These are phyloP conservation scores for Grallaria varia DNA, from an alignment of 2,113 vertebrate genomes.

Conservation along the genomic window DNA sequence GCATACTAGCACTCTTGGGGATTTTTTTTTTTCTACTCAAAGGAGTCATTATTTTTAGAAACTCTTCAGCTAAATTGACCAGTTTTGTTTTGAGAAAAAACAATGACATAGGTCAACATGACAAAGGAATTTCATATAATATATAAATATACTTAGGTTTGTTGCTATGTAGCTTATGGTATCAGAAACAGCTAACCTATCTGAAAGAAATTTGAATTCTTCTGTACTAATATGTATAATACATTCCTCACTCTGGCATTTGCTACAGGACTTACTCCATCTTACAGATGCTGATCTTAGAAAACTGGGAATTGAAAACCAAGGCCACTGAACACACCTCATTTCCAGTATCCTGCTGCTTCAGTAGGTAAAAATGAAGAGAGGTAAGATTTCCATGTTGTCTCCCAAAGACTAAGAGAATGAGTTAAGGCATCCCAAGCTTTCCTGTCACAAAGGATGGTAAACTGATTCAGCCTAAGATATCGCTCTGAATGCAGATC, in stretches of 20 bases:
- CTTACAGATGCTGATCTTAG: constrained; percentile 75
- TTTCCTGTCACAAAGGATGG: background rate
- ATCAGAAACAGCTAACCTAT: background rate
- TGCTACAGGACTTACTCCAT: constrained; percentile 75
- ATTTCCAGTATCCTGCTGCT: constrained; percentile 78
- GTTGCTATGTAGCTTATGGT: background rate
- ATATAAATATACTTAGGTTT: background rate
- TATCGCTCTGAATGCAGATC: background rate
- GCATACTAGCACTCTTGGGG: background rate
- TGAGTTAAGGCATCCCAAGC: background rate
- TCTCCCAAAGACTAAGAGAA: background rate
- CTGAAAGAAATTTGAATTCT: background rate
- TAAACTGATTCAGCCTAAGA: background rate
- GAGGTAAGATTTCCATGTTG: constrained; percentile 58
- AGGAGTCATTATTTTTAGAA: background rate
- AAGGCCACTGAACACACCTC: constrained; percentile 72
- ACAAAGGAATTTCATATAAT: background rate
- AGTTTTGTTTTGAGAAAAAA: background rate
- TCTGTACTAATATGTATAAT: background rate
- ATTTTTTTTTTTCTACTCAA: background rate
- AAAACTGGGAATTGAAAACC: constrained; percentile 76
- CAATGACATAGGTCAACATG: background rate
- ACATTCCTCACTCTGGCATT: background rate
- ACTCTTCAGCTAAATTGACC: background rate
- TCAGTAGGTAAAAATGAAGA: constrained; percentile 71